Conservation (phyloP, 1,140 invertebrate genomes). For the Halotydeus destructor region DNA sequence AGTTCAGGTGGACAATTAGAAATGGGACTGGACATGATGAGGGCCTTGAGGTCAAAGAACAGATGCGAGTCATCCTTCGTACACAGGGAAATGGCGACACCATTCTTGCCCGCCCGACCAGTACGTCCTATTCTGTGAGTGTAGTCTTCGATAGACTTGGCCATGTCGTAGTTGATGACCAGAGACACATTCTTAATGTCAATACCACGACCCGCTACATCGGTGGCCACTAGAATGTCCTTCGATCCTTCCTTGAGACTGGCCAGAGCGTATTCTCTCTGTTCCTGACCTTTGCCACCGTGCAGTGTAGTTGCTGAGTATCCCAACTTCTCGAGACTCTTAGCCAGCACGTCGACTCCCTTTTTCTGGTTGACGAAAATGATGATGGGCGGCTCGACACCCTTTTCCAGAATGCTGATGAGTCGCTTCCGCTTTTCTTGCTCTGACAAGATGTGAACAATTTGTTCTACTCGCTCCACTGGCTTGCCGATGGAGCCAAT, state of each 20-base stretch:
- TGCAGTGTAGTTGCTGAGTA: constrained; percentile 92
- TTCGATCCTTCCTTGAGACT: constrained; percentile 78
- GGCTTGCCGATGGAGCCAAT: constrained; percentile 97
- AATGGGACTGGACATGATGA: constrained; percentile 66
- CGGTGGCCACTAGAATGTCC: constrained; percentile 97
- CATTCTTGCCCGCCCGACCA: constrained; percentile 91
- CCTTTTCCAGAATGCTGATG: constrained; percentile 34
- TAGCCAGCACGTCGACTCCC: constrained; percentile 90
- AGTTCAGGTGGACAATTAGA: constrained; percentile 89
- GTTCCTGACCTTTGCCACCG: constrained; percentile 98
- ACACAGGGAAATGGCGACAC: constrained; percentile 82
- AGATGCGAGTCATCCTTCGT: constrained; percentile 88
- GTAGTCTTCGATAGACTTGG: constrained; percentile 96
- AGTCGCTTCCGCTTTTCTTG: constrained; percentile 66
- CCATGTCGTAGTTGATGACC: constrained; percentile 99
- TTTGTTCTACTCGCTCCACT: constrained; percentile 90
- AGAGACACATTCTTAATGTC: constrained; percentile 95
- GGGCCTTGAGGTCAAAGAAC: constrained; percentile 93
- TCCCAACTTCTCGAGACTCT: constrained; percentile 87
- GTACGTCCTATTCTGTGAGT: constrained; percentile 98
- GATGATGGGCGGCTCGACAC: constrained; percentile 77
- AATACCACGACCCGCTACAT: constrained; percentile 60
- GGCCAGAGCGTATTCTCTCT: constrained; percentile 90
- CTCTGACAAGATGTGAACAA: constrained; percentile 79
- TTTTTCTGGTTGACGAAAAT: constrained; percentile 99